phyloP scores from a whole-genome alignment of 2,113 vertebrate genomes.

The Zosterops lateralis region DNA sequence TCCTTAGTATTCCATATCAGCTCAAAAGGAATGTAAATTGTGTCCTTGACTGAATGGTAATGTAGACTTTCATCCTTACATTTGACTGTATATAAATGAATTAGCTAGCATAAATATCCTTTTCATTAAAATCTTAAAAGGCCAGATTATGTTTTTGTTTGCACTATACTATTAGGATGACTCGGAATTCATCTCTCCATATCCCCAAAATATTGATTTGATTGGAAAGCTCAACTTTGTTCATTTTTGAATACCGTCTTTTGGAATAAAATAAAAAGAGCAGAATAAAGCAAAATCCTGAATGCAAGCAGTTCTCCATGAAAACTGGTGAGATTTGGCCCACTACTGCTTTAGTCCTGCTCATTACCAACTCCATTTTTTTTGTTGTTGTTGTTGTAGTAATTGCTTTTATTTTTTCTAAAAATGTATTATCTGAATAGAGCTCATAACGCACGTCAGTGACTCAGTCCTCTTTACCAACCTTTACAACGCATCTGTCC shows the following conservation, averaged over 20 bases:
- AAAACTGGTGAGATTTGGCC: not conserved
- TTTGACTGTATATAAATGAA: not conserved
- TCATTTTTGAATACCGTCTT: not conserved
- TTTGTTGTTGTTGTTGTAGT: not conserved
- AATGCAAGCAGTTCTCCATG: not conserved
- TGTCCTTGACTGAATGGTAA: not conserved
- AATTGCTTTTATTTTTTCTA: not conserved
- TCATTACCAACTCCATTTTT: not conserved
- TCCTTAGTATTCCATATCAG: not conserved
- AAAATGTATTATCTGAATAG: not conserved
- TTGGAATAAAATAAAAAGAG: not conserved
- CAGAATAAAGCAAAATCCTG: not conserved
- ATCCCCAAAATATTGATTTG: not conserved
- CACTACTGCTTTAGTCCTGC: not conserved
- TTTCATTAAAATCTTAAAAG: not conserved
- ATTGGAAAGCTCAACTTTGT: not conserved
- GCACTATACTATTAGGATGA: not conserved
- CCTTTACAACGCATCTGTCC: conserved; percentile 97
- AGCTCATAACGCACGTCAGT: not conserved
- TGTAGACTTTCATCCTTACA: not conserved
- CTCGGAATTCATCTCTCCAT: not conserved
- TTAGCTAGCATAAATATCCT: not conserved
- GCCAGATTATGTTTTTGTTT: not conserved
- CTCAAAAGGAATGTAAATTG: not conserved
- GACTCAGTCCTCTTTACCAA: conserved; percentile 66